Conservation (phyloP, 2,797 vertebrate species). For the Oreochromis mossambicus region DNA sequence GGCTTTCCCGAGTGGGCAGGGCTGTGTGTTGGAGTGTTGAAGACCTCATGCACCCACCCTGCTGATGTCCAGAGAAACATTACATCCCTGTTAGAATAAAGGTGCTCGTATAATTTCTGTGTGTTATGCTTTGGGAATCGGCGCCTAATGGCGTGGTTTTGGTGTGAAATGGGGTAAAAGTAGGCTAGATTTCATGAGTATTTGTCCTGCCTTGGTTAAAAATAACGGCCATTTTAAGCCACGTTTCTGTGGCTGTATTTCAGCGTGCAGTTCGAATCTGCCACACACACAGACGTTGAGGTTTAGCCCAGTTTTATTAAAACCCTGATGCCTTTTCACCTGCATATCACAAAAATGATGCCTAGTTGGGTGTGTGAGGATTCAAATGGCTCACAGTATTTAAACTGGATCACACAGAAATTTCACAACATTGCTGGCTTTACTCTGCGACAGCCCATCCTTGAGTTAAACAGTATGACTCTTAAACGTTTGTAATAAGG, state of each 20-base stretch:
- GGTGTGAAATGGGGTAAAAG: background rate
- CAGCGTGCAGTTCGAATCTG: background rate
- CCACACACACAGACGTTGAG: background rate
- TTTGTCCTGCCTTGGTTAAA: background rate
- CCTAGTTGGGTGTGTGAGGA: background rate
- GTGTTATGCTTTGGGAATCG: background rate
- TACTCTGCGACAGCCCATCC: background rate
- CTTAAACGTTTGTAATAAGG: background rate
- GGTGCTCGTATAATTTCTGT: background rate
- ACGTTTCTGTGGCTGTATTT: background rate
- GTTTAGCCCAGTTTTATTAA: background rate
- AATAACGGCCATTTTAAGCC: background rate
- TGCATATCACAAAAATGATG: background rate
- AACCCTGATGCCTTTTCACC: background rate
- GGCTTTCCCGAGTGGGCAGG: slow-evolving; percentile 20
- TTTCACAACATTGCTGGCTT: background rate
- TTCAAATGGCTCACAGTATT: background rate
- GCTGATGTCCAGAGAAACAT: background rate
- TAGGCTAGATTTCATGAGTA: background rate
- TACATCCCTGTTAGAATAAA: background rate
- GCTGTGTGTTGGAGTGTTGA: background rate
- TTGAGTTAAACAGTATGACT: background rate
- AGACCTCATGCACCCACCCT: background rate
- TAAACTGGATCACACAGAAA: background rate
- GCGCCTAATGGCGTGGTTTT: background rate